Evolutionary conservation across 2,113 vertebrate species (phyloP).

Genomic region (Microcebus griseorufus): DNA sequence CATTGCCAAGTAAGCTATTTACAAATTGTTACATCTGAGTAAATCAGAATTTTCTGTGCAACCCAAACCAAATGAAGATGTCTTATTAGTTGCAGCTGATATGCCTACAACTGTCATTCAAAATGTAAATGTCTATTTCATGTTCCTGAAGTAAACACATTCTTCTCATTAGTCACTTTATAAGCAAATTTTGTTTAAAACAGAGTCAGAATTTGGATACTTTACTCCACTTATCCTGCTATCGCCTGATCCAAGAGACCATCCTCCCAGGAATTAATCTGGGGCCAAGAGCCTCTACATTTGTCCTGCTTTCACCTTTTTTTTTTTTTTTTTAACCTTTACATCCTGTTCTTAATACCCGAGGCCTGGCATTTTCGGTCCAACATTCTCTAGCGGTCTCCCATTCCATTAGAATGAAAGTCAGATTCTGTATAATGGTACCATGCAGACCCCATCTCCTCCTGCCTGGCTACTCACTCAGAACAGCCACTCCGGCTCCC

Average conservation of each 20-base stretch:
- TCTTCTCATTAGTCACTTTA: background rate
- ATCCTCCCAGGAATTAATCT: background rate
- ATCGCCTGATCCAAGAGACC: background rate
- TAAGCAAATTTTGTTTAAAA: background rate
- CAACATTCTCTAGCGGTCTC: background rate
- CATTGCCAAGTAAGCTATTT: background rate
- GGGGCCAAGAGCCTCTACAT: background rate
- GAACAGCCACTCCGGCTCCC: no score
- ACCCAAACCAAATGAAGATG: constrained; percentile 17
- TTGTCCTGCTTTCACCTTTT: background rate
- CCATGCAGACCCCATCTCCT: background rate
- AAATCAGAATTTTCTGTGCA: background rate
- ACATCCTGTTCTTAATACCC: background rate
- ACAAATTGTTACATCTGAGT: constrained; percentile 2
- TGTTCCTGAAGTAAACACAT: background rate
- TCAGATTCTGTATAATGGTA: background rate
- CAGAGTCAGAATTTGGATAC: background rate
- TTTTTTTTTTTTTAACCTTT: background rate
- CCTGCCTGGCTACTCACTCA: no score
- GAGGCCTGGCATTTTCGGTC: background rate
- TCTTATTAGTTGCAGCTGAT: background rate
- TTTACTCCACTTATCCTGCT: background rate
- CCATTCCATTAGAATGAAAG: background rate
- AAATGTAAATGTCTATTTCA: background rate
- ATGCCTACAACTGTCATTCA: background rate